These are phyloP conservation scores for Kobus ellipsiprymnus DNA, from an alignment of 2,113 vertebrate genomes.

Conservation along the genomic window DNA sequence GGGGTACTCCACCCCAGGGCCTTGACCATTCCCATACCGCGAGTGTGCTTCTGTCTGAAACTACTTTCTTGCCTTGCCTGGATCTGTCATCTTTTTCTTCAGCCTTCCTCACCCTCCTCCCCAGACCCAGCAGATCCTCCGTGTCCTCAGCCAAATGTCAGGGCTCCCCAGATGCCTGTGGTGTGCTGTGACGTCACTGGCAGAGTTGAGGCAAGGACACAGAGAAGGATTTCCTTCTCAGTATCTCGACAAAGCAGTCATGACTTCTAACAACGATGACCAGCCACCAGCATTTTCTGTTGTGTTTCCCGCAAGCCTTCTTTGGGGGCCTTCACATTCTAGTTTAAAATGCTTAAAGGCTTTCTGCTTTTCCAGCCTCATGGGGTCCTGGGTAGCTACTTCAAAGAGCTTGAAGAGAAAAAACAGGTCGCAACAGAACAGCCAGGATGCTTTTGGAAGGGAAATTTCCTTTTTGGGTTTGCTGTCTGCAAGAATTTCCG, in stretches of 20 bases:
- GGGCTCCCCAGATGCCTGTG: slow-evolving; percentile 14
- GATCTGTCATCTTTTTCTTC: not conserved
- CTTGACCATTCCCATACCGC: not conserved
- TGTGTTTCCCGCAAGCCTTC: not conserved
- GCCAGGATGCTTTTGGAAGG: slow-evolving; percentile 74
- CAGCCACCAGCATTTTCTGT: not conserved
- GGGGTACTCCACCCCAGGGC: not conserved
- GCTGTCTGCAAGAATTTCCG: slow-evolving; percentile 84
- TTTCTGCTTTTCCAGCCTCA: slow-evolving; percentile 25
- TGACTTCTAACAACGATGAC: not conserved
- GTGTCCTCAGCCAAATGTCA: slow-evolving; percentile 12
- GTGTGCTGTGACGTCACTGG: slow-evolving; percentile 10
- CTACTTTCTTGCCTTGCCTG: not conserved
- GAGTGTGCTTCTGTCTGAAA: not conserved
- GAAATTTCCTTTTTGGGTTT: slow-evolving; percentile 86
- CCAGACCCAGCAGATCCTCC: not conserved
- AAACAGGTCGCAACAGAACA: slow-evolving; percentile 54
- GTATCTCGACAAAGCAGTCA: not conserved
- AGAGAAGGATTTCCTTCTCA: not conserved
- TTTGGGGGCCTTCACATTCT: not conserved
- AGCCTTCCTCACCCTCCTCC: not conserved
- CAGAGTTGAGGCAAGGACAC: slow-evolving; percentile 43
- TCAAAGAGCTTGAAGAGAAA: slow-evolving; percentile 10
- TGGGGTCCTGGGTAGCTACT: slow-evolving; percentile 28
- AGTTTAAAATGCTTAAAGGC: slow-evolving; percentile 55